Conservation (phyloP, 2,888 invertebrate species). For the Drosophila barbarae region DNA sequence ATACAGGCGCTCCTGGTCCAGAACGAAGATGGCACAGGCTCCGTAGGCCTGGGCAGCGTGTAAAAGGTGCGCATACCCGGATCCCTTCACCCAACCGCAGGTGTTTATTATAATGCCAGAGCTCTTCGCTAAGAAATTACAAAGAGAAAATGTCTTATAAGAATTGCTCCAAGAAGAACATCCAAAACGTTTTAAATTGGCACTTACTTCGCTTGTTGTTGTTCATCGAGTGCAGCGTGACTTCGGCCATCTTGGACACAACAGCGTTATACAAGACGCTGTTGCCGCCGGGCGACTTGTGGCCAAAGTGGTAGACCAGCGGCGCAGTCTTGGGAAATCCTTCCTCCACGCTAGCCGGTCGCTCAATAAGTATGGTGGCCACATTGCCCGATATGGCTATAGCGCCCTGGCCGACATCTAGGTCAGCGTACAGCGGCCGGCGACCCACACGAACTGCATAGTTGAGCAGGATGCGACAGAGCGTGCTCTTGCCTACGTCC, state of each 20-base stretch:
- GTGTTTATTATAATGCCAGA: constrained; percentile 98
- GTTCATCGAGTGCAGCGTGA: constrained; percentile 90
- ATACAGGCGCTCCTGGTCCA: constrained; percentile 97
- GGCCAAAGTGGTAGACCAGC: constrained; percentile 95
- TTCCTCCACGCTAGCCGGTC: constrained; percentile 96
- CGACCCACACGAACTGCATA: constrained; percentile 95
- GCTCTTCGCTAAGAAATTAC: constrained; percentile 82
- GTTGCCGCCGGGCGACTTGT: constrained; percentile 88
- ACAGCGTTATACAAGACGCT: constrained; percentile 90
- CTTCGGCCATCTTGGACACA: constrained; percentile 91
- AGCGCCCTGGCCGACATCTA: constrained; percentile 97
- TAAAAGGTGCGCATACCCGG: constrained; percentile 91
- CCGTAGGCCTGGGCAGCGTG: constrained; percentile 96
- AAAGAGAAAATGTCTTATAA: too few relatives aligned
- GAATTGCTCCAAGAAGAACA: not conserved
- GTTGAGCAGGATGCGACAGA: constrained; percentile 93
- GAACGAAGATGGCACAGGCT: constrained; percentile 95
- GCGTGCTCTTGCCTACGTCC: constrained; percentile 97
- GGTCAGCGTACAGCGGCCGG: constrained; percentile 94
- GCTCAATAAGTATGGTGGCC: constrained; percentile 93
- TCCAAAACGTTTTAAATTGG: not conserved
- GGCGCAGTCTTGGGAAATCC: constrained; percentile 97
- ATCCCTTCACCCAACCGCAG: constrained; percentile 97
- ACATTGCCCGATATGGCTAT: constrained; percentile 96
- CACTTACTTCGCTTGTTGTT: constrained; percentile 90